Evolutionary conservation across 1,140 invertebrate species (phyloP).

Genomic region (Zophobas morio): DNA sequence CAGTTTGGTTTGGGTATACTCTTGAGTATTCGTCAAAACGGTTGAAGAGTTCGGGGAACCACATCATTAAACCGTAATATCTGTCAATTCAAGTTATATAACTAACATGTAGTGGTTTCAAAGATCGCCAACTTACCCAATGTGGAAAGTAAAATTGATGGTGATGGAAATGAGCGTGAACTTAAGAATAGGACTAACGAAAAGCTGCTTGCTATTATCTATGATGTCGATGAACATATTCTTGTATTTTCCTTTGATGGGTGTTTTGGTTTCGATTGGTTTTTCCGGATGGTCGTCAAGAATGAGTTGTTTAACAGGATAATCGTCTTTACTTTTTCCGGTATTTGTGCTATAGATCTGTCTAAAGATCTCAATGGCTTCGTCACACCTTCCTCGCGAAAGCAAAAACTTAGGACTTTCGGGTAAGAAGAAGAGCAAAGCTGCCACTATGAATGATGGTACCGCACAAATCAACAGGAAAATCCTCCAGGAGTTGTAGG

Average conservation of each 20-base stretch:
- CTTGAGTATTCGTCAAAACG: slow-evolving; percentile 82
- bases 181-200: slow-evolving; percentile 83
- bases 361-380: slow-evolving; percentile 84
- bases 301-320: slow-evolving; percentile 84
- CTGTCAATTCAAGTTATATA: slow-evolving; percentile 64
- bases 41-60: slow-evolving; percentile 92
- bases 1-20: slow-evolving; percentile 72
- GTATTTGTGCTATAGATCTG: slow-evolving; percentile 87
- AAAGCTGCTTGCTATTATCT: slow-evolving; percentile 85
- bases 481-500: slow-evolving; percentile 93
- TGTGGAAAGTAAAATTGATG: slow-evolving; percentile 91
- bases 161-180: slow-evolving; percentile 87
- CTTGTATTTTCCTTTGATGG: slow-evolving; percentile 75
- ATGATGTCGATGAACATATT: slow-evolving; percentile 83
- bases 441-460: slow-evolving; percentile 88
- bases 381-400: slow-evolving; percentile 81
- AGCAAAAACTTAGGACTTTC: slow-evolving; percentile 94
- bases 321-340: slow-evolving; percentile 78
- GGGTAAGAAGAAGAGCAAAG: slow-evolving; percentile 86
- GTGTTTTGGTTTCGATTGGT: slow-evolving; percentile 66
- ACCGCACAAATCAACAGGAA: slow-evolving; percentile 89
- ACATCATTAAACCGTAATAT: slow-evolving; percentile 93
- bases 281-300: slow-evolving; percentile 73
- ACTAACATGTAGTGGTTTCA: slow-evolving; percentile 7
- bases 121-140: slow-evolving; percentile 73